Percentiles rank a stretch among this genome's conserved stretches.
Conservation (phyloP, 2,888 invertebrate species). For the Chrysopilus asiliformis region DNA sequence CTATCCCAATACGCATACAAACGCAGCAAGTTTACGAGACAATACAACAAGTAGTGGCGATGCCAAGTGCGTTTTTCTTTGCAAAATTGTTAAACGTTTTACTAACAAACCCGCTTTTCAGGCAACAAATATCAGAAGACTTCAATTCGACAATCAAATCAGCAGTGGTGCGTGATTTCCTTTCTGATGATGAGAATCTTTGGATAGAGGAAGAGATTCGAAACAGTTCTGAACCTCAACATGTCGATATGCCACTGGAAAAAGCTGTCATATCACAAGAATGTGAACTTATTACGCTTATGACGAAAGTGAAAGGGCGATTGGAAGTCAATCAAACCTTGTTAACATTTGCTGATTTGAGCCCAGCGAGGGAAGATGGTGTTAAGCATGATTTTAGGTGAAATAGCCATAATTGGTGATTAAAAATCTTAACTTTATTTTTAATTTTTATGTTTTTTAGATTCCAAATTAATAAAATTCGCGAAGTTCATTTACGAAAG, state of each 20-base stretch:
- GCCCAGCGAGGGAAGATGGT: slow-evolving; percentile 39
- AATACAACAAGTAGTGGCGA: slow-evolving; percentile 36
- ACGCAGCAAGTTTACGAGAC: slow-evolving; percentile 46
- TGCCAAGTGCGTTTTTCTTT: slow-evolving; percentile 23
- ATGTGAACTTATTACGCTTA: slow-evolving; percentile 46
- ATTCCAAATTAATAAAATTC: slow-evolving; percentile 41
- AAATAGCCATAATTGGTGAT: neutral
- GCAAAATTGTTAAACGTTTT: neutral
- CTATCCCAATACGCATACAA: slow-evolving; percentile 42
- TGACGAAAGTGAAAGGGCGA: slow-evolving; percentile 45
- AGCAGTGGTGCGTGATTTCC: slow-evolving; percentile 35
- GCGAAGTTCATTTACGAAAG: slow-evolving; percentile 49
- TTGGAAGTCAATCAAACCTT: slow-evolving; percentile 46
- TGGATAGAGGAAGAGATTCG: slow-evolving; percentile 38
- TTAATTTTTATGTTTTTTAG: slow-evolving; percentile 15
- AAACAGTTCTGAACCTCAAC: slow-evolving; percentile 33
- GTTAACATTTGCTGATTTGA: slow-evolving; percentile 45
- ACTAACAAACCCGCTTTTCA: neutral
- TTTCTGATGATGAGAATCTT: slow-evolving; percentile 35
- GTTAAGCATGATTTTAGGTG: slow-evolving; percentile 39
- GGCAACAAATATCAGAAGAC: slow-evolving; percentile 30
- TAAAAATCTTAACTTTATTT: neutral
- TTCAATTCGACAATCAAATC: slow-evolving; percentile 35
- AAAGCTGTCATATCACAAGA: slow-evolving; percentile 46
- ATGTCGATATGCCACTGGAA: slow-evolving; percentile 39